phyloP scores from a whole-genome alignment of 2,113 vertebrate species.

The Etia nguti region DNA sequence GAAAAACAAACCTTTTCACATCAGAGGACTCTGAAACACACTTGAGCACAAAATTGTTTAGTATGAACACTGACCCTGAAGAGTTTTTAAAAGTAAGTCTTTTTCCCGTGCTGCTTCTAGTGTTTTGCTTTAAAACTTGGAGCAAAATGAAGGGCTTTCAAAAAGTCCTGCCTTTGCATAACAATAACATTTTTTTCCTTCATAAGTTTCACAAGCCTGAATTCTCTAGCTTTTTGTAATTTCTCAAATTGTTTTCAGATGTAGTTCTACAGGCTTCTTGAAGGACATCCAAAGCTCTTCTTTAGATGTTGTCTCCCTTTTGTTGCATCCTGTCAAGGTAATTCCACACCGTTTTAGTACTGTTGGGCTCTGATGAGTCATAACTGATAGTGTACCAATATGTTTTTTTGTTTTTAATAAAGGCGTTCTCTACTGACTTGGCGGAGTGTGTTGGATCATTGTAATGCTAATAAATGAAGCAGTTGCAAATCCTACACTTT shows the following conservation, averaged over 20 bases:
- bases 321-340: not conserved
- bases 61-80: not conserved
- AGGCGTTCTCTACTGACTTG: not conserved
- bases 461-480: not conserved
- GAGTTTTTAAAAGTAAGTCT: not conserved
- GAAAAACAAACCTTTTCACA: conserved; percentile 2
- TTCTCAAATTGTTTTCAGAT: not conserved
- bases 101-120: not conserved
- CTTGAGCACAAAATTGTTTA: not conserved
- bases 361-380: not conserved
- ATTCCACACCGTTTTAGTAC: not conserved
- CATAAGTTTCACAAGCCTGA: not conserved
- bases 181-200: not conserved
- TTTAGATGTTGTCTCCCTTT: not conserved
- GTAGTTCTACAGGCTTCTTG: not conserved
- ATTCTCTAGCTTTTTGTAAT: not conserved
- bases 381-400: not conserved
- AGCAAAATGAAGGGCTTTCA: not conserved
- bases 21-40: not conserved
- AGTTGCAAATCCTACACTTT: not conserved
- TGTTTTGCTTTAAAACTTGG: not conserved
- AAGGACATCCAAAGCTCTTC: not conserved
- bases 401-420: not conserved
- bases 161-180: not conserved
- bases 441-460: not conserved